These are phyloP conservation scores for Galemys pyrenaicus DNA, from an alignment of 2,113 vertebrate species.

Conservation along the genomic window DNA sequence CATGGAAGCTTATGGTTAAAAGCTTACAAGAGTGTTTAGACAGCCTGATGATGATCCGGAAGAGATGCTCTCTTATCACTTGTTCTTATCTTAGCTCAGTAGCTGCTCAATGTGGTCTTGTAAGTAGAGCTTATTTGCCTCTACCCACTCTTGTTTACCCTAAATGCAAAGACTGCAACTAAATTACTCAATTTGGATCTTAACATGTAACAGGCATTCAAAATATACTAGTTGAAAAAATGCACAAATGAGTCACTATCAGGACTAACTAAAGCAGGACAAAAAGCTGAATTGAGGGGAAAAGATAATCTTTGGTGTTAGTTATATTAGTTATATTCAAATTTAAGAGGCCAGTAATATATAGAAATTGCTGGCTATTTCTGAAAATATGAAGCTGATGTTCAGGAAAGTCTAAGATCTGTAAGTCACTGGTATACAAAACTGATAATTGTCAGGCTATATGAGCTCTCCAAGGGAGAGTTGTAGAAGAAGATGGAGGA, in stretches of 20 bases:
- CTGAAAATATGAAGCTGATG: background rate
- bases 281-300: background rate
- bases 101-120: background rate
- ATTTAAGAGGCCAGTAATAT: background rate
- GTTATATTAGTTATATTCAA: conserved; percentile 25
- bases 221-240: background rate
- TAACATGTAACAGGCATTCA: background rate
- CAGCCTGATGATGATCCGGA: too few species aligned
- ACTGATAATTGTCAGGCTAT: background rate
- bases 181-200: background rate
- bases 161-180: background rate
- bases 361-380: background rate
- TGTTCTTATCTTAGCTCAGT: background rate
- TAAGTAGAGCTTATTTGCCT: background rate
- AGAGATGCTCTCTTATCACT: background rate
- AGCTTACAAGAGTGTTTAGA: background rate
- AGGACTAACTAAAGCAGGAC: background rate
- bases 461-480: background rate
- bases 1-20: background rate
- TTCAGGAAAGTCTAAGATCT: background rate
- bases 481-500: background rate
- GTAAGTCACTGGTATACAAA: background rate
- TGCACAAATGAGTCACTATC: background rate
- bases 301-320: conserved; percentile 10
- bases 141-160: background rate